phyloP scores from a whole-genome alignment of 2,113 vertebrate genomes.

The Stigmatopora argus region DNA sequence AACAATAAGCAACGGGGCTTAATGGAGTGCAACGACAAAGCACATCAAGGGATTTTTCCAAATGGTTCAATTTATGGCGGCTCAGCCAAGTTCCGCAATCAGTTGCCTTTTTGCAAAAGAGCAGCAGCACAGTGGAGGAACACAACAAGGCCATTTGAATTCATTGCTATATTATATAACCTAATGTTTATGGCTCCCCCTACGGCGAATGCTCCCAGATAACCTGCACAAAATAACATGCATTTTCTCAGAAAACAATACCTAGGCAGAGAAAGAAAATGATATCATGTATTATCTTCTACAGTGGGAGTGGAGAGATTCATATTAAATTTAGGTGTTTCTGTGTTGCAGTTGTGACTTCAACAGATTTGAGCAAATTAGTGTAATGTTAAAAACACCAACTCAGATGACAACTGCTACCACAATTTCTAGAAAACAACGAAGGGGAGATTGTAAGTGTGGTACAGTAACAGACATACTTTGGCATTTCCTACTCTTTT shows the following conservation, averaged over 20 bases:
- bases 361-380: too few relatives aligned
- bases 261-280: neutral
- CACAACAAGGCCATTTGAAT: conserved; percentile 22
- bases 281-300: conserved; percentile 7
- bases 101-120: conserved; percentile 28
- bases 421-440: too few relatives aligned
- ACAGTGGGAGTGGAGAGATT: conserved; percentile 8
- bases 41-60: conserved; percentile 11
- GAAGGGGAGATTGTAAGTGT: neutral
- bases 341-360: too few relatives aligned
- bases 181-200: conserved; percentile 20
- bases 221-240: conserved; percentile 28
- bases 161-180: conserved; percentile 33
- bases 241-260: conserved; percentile 22
- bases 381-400: too few relatives aligned
- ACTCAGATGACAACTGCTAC: too few relatives aligned
- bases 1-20: conserved; percentile 38
- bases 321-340: neutral
- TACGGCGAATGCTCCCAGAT: conserved; percentile 18
- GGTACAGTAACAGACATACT: neutral
- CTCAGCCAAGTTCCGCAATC: conserved; percentile 29
- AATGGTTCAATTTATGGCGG: conserved; percentile 6
- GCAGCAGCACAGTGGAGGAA: conserved; percentile 19
- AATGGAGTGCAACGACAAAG: conserved; percentile 14
- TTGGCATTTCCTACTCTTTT: neutral